Evolutionary conservation across 2,888 invertebrate genomes (phyloP), one percentile per base, ranked within the genome.

Genomic region (Atherix ibis): DNA sequence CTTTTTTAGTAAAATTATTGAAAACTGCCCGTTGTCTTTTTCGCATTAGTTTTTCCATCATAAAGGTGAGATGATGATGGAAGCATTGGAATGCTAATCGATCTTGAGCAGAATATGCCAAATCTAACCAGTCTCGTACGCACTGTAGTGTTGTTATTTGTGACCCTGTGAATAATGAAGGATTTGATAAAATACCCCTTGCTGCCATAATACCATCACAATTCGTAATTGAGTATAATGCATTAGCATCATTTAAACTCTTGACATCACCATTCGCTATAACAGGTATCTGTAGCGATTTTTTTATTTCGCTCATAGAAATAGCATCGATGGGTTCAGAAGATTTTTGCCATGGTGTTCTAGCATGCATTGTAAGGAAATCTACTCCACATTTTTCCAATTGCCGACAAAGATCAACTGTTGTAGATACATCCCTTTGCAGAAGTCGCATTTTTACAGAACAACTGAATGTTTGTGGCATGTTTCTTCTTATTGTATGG

Each of bases 41-140:
- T 1, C 73, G 68, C 45, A 94, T 65, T 25, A 80, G 54, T 57
- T 78, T 80, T 49, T 91, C 88, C 49, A 89, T 67, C 97, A 97
- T 97, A 55, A 89, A 92, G 32, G 89, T 85, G 41, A 97, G 69
- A 63, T 97, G 97, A 55, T 95, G 92, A 62, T 97, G 97, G 51
- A 95, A 89, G 51, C 76, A 76, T 44, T 82, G 76, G 57, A 84
- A 94, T 32, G 74, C 70, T 36, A 82, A 72, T 36, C 58, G 62
- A 27, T 80, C 72, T 41, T 65, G 62, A 16, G 70, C 66, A 27
- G 66, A 51, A 38, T 74, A 63, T 38, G 75, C 76, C 41, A 82
- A 70, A 44, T 75, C 64, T 43, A 83, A 56, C 92, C 92, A 95
- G 35, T 81, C 68, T 56, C 76, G 73, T 2, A 95, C 62, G 62